phyloP scores from a whole-genome alignment of 2,888 invertebrate genomes.

The Gryllus longicercus region DNA sequence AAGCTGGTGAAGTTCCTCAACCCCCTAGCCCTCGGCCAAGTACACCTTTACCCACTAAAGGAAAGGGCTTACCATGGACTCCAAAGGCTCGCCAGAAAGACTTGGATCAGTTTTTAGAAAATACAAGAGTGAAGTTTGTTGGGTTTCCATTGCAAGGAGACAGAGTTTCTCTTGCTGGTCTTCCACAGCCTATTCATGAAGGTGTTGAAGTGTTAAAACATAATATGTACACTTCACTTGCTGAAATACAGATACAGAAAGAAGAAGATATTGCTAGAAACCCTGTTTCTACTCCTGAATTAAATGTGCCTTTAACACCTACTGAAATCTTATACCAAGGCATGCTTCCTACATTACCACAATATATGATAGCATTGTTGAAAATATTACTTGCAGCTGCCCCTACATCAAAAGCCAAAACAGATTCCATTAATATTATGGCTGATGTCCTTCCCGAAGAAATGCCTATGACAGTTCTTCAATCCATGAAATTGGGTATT shows the following conservation, averaged over 20 bases:
- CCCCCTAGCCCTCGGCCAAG: conserved; percentile 54
- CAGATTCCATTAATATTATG: conserved; percentile 96
- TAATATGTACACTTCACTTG: conserved; percentile 90
- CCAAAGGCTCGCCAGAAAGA: conserved; percentile 94
- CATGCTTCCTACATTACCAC: conserved; percentile 93
- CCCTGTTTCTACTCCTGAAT: conserved; percentile 82
- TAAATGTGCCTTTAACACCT: conserved; percentile 73
- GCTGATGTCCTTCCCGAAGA: conserved; percentile 96
- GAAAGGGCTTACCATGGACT: conserved; percentile 81
- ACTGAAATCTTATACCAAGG: conserved; percentile 83
- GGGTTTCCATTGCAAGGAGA: conserved; percentile 85
- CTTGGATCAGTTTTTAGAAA: conserved; percentile 86
- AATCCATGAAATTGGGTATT: conserved; percentile 91
- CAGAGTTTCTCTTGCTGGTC: conserved; percentile 82
- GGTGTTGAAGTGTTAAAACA: conserved; percentile 86
- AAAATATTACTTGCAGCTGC: conserved; percentile 97
- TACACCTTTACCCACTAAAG: conserved; percentile 45
- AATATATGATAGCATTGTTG: conserved; percentile 94
- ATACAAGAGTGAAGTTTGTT: conserved; percentile 90
- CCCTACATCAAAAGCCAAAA: conserved; percentile 97
- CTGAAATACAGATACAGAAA: conserved; percentile 86
- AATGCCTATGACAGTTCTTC: conserved; percentile 93
- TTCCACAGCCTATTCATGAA: conserved; percentile 96
- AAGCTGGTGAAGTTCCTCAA: conserved; percentile 48
- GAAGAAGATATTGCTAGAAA: conserved; percentile 89